Conservation (phyloP, 2,888 invertebrate genomes). For the Agonopterix arenella region DNA sequence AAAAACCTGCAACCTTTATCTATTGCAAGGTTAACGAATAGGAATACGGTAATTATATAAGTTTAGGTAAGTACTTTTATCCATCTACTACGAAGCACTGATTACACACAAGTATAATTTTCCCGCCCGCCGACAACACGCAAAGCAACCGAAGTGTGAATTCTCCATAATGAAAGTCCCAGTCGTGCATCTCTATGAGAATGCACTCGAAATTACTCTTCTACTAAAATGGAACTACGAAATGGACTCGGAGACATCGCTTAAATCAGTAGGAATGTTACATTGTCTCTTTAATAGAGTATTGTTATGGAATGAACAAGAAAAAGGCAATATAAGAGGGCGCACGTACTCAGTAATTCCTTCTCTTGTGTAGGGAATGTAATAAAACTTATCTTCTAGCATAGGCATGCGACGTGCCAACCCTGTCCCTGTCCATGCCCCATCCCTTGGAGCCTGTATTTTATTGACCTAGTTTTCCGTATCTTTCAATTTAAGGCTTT, state of each 20-base stretch:
- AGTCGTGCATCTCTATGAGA: constrained; percentile 41
- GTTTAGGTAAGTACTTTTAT: too few relatives aligned
- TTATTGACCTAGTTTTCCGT: constrained; percentile 11
- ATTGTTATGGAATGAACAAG: constrained; percentile 51
- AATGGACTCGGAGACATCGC: constrained; percentile 23
- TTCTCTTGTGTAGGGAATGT: constrained; percentile 47
- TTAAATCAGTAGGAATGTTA: constrained; percentile 20
- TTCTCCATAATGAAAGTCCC: constrained; percentile 35
- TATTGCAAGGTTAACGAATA: too few relatives aligned
- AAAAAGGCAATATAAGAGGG: constrained; percentile 46
- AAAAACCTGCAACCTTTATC: too few relatives aligned
- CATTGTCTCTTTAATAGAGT: constrained; percentile 52
- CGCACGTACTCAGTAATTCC: constrained; percentile 43
- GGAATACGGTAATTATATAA: too few relatives aligned
- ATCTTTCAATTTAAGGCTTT: background rate
- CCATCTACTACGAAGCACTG: too few relatives aligned
- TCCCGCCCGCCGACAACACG: background rate
- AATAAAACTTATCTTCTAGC: constrained; percentile 55
- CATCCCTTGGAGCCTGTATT: constrained; percentile 8
- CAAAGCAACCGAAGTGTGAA: constrained; percentile 6
- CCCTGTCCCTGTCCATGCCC: constrained; percentile 14
- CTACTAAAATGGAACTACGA: constrained; percentile 24
- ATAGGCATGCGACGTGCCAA: constrained; percentile 38
- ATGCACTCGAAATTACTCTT: constrained; percentile 24
- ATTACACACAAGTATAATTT: background rate